Evolutionary conservation across 64 coral and sea anemone genomes (phyloP).

Genomic region (Orbicella faveolata): DNA sequence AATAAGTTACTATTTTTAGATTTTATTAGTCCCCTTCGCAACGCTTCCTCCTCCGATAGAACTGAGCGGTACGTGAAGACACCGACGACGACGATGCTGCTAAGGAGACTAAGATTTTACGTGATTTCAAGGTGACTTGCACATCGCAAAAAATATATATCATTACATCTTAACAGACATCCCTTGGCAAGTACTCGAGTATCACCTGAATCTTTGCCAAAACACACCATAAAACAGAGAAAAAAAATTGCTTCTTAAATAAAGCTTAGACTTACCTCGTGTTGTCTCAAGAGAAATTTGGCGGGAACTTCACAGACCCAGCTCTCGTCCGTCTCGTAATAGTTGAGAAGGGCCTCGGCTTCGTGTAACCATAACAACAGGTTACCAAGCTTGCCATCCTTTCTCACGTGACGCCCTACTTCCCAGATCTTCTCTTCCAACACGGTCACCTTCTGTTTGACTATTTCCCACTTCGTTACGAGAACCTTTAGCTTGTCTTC

Average conservation of each 20-base stretch:
- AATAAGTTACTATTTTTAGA: too few species aligned
- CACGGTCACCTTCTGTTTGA: constrained; percentile 78
- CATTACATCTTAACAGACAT: too few species aligned
- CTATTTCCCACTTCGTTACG: constrained; percentile 81
- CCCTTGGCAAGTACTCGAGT: too few species aligned
- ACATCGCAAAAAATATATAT: too few species aligned
- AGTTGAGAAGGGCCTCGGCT: constrained; percentile 75
- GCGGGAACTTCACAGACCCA: constrained; percentile 62
- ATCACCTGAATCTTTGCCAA: too few species aligned
- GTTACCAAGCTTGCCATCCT: constrained; percentile 62
- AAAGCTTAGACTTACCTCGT: constrained; percentile 57
- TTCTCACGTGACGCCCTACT: constrained; percentile 42
- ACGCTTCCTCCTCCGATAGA: too few species aligned
- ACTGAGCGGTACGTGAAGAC: too few species aligned
- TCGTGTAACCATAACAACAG: constrained; percentile 91
- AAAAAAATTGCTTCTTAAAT: not conserved
- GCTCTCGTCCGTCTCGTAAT: constrained; percentile 56
- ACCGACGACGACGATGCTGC: too few species aligned
- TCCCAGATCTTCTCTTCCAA: constrained; percentile 82
- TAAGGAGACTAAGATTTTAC: too few species aligned
- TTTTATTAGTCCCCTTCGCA: too few species aligned
- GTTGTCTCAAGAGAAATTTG: constrained; percentile 79
- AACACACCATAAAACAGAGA: not conserved
- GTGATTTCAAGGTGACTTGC: too few species aligned
- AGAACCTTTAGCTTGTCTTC: constrained; percentile 80